Base-by-base conservation (phyloP, 2,888 invertebrate species). In the Brachyptera putata region DNA sequence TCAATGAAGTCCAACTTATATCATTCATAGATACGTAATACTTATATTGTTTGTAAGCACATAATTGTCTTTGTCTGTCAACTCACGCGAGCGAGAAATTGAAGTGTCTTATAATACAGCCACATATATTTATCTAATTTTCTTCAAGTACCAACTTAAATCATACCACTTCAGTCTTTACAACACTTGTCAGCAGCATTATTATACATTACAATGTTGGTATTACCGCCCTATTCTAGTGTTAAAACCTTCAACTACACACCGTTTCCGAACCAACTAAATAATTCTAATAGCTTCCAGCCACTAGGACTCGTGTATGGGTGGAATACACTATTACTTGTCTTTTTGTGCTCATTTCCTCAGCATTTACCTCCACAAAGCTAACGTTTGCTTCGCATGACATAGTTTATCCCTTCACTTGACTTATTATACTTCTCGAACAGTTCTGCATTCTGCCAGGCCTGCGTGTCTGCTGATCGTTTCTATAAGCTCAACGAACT, bases 341-440 rank as follows among this genome's bases (percentile, higher is more conserved):
- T 46, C 46, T 46, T 46, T 46, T 46, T 46, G 46, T 46, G n/a
- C n/a, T 16, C 21, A 22, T 24, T 46, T 18, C 53, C 36, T 34
- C 14, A 21, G 46, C 46, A 24, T 46, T 46, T 46, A 46, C 24
- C 46, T 46, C 21, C 22, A 21, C 46, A 11, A n/a, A 18, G 34
- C 53, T 53, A 53, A 53, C 36, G 53, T 53, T 5, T 18, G 34
- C 36, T 53, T 21, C 53, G 36, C 53, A 53, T 53, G 53, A 53
- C 13, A 53, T 18, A 21, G 53, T 36, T 36, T n/a, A 16, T 36
- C 9, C 36, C 5, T 36, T 21, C 36, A 34, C 36, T 34, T 53
- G 53, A 53, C 53, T 53, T 53, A 53, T n/a, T n/a, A n/a, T 50
- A 26, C 26, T 26, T 50, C 14, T 22, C 24, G 2, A 50, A 53